These are phyloP conservation scores for Ceratina calcarata DNA, from an alignment of 1,140 invertebrate species.

Conservation along the genomic window DNA sequence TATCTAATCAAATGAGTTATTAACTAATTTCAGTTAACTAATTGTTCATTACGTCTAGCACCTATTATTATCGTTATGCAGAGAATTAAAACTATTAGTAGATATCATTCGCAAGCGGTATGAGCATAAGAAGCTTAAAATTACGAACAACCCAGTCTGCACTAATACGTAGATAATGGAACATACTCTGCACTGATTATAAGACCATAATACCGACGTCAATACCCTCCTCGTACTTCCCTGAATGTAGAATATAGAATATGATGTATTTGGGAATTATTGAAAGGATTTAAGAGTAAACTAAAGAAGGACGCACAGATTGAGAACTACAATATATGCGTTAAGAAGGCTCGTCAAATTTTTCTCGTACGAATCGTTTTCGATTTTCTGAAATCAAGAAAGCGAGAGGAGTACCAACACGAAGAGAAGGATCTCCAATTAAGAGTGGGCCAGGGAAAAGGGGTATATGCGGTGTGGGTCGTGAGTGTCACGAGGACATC, in stretches of 20 bases:
- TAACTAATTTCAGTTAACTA: too few species aligned
- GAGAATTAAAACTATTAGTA: neutral
- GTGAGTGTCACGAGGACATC: slow-evolving; percentile 54
- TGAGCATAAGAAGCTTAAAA: slow-evolving; percentile 3
- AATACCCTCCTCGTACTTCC: too few species aligned
- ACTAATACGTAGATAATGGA: neutral
- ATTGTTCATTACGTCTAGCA: neutral
- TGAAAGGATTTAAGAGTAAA: too few species aligned
- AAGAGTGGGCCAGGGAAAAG: slow-evolving; percentile 30
- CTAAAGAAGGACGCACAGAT: too few species aligned
- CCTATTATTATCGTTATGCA: neutral
- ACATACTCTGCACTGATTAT: neutral
- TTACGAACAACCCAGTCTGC: neutral
- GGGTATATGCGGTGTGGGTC: slow-evolving; percentile 29
- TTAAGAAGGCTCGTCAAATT: too few species aligned
- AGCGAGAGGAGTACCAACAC: neutral
- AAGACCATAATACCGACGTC: neutral
- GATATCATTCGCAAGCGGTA: neutral
- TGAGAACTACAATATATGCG: too few species aligned
- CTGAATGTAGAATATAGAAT: too few species aligned
- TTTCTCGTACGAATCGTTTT: too few species aligned
- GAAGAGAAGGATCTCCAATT: slow-evolving; percentile 52
- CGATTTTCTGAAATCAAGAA: too few species aligned
- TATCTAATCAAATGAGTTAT: too few species aligned
- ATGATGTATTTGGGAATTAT: too few species aligned